phyloP scores from a whole-genome alignment of 1,140 invertebrate species.

The Saccostrea echinata region DNA sequence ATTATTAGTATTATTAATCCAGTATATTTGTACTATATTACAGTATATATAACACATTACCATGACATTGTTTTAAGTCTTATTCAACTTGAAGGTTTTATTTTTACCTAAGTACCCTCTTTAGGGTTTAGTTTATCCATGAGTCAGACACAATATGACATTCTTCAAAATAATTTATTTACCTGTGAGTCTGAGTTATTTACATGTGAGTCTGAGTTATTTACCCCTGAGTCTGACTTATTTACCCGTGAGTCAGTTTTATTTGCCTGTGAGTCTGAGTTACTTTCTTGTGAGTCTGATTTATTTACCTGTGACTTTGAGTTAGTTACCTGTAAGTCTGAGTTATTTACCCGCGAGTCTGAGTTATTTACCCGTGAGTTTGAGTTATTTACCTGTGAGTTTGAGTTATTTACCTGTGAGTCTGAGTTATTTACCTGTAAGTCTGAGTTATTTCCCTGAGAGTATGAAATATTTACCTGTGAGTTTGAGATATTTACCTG shows the following conservation, averaged over 20 bases:
- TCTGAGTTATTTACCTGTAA: conserved; percentile 66
- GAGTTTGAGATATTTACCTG: too few species aligned
- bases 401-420: conserved; percentile 65
- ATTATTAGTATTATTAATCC: too few species aligned
- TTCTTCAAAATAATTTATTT: background rate
- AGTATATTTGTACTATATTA: too few species aligned
- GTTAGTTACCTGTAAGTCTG: conserved; percentile 66
- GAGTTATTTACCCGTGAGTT: conserved; percentile 65
- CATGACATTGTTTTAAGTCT: too few species aligned
- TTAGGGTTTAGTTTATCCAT: too few species aligned
- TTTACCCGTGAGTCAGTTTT: too few species aligned
- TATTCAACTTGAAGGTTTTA: too few species aligned
- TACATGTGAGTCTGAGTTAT: conserved; percentile 66
- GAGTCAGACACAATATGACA: too few species aligned
- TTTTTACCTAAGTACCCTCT: too few species aligned
- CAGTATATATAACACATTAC: too few species aligned
- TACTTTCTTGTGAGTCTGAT: too few species aligned
- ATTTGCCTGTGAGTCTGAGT: conserved; percentile 65
- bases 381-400: conserved; percentile 66
- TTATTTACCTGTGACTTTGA: conserved; percentile 65
- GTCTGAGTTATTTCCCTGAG: too few species aligned
- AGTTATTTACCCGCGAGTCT: conserved; percentile 64
- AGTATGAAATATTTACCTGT: conserved; percentile 68
- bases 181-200: conserved; percentile 66
- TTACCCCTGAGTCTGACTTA: conserved; percentile 67